Evolutionary conservation across 2,113 vertebrate genomes (phyloP).

Genomic region (Globicephala melas): DNA sequence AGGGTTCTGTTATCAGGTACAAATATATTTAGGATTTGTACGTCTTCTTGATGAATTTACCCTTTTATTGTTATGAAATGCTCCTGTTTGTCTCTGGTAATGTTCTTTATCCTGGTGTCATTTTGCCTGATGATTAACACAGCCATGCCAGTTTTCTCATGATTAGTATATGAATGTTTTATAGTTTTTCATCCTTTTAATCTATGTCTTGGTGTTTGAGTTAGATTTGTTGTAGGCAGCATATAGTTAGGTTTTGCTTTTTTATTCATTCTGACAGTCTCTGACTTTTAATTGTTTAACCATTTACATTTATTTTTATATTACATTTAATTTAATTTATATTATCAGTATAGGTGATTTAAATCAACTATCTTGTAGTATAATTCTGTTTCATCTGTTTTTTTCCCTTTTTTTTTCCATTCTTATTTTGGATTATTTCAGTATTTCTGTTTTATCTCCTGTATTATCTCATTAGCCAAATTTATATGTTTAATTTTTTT

Average conservation of each 20-base stretch:
- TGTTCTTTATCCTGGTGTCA: not conserved
- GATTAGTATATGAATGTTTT: not conserved
- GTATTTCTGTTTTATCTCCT: not conserved
- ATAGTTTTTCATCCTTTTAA: not conserved
- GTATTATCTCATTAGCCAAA: not conserved
- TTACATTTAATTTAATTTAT: not conserved
- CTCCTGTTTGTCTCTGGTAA: not conserved
- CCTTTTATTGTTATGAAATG: not conserved
- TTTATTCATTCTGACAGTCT: constrained; percentile 9
- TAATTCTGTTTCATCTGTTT: not conserved
- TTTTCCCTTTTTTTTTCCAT: not conserved
- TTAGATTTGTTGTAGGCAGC: not conserved
- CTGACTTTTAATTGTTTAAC: not conserved
- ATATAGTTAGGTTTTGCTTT: not conserved
- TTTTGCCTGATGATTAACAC: constrained; percentile 3
- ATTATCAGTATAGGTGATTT: not conserved
- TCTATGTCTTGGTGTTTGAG: not conserved
- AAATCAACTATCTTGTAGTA: not conserved
- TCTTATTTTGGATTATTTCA: not conserved
- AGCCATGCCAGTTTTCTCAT: not conserved
- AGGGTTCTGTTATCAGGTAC: not conserved
- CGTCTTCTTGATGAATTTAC: not conserved
- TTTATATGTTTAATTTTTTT: not conserved
- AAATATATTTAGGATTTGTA: not conserved
- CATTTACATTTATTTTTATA: not conserved